Base-by-base conservation (phyloP, 2,797 vertebrate species). In the Acanthornis magna region DNA sequence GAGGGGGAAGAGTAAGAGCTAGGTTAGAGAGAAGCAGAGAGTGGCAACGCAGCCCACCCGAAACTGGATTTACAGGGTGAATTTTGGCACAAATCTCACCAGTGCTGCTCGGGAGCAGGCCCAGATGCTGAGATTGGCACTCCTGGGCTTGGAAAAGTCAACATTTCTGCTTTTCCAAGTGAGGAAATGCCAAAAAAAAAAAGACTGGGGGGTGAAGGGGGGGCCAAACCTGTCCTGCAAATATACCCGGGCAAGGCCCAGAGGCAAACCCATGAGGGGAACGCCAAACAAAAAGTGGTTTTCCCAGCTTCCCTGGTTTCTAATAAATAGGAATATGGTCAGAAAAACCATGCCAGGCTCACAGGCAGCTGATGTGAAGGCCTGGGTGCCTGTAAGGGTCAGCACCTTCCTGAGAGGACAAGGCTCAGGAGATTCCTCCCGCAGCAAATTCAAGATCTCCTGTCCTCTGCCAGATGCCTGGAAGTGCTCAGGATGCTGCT, bases 31-130 rank as follows among this genome's bases (percentile, higher is more conserved):
- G 32, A 65, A 50, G 9, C 19, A 11, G 58, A 45, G 34, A 36
- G 16, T 15, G 40, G 29, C 4, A 21, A 21, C 0, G 0, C 36
- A 71, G 72, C n/a, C 13, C 51, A 19, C 5, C 16, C 1, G 16
- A 15, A 85, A 25, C 1, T 9, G 60, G 13, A 50, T 68, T 38
- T 27, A 16, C 13, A n/a, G 27, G 53, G 29, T 3, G 40, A 21
- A 43, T 57, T 61, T 17, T 8, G 40, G 65, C 27, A 76, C 42
- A 77, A n/a, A 43, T 29, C 51, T 36, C 11, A 10, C 4, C 0
- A 5, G n/a, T 32, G 57, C n/a, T 73, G 55, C 63, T 5, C 6
- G 43, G 2, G 6, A 27, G 17, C 53, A 12, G 29, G 19, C 7
- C 48, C 29, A 60, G 29, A 7, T 38, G 68, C 45, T 4, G 1